These are phyloP conservation scores for Pangasius krempfi DNA, from an alignment of 2,797 vertebrate genomes.

Conservation along the genomic window DNA sequence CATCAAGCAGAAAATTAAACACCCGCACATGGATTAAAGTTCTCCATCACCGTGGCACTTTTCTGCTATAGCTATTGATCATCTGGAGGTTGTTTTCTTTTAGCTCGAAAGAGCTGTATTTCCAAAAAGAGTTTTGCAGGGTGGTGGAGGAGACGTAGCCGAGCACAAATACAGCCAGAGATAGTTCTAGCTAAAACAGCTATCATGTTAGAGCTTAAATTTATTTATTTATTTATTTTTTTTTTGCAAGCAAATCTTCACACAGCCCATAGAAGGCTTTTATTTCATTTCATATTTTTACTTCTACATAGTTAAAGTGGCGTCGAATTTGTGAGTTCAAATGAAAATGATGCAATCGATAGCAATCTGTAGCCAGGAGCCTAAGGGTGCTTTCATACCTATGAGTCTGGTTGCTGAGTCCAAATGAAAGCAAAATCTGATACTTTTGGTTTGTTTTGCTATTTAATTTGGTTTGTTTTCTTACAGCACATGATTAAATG, in stretches of 20 bases:
- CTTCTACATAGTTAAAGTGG: not conserved
- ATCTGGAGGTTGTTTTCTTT: not conserved
- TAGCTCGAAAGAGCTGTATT: not conserved
- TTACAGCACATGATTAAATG: not conserved
- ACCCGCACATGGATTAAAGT: not conserved
- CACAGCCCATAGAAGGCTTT: not conserved
- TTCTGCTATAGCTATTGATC: conserved; percentile 18
- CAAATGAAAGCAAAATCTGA: not conserved
- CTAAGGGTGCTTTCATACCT: not conserved
- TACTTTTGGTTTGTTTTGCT: not conserved
- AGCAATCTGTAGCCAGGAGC: not conserved
- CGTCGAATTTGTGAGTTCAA: not conserved
- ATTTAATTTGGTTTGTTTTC: not conserved
- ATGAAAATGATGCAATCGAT: not conserved
- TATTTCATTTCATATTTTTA: not conserved
- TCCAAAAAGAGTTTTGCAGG: not conserved
- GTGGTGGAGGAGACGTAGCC: not conserved
- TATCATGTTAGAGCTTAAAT: not conserved
- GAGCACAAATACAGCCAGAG: not conserved
- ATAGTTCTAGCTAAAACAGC: not conserved
- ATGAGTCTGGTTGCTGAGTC: not conserved
- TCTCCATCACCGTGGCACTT: conserved; percentile 1
- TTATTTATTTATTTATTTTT: not conserved
- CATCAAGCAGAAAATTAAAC: conserved; percentile 32
- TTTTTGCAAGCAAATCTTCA: not conserved